Evolutionary conservation across 2,888 invertebrate genomes (phyloP), one percentile per base, ranked within the genome.

Genomic region (Pimpla rufipes): DNA sequence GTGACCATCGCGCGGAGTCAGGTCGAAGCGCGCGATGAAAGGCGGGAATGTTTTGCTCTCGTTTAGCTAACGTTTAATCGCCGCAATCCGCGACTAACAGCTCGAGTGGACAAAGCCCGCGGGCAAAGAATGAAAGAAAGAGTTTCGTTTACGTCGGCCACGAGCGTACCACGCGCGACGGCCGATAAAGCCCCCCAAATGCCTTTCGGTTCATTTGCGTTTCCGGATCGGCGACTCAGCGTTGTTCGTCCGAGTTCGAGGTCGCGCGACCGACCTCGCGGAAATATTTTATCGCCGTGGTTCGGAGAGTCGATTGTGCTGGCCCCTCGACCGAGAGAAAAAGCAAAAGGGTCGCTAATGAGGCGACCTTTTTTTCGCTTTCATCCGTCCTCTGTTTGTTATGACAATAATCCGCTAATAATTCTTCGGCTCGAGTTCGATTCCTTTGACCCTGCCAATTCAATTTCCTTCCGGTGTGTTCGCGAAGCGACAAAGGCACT

Each of bases 191-290:
- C 84, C 85, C 57, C 37, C n/a, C n/a, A n/a, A 86, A 85, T 85
- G 84, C 71, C 85, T 87, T 87, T 79, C 79, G 79, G 84, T 87
- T 88, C 86, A 86, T 88, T 89, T 87, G 81, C 84, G 55, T 59
- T 16, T 55, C 68, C 70, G 57, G 68, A 59, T 74, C 71, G 66
- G 35, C 45, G 40, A 11, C 68, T 68, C 57, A 50, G 52, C 57
- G 42, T 52, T 78, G 37, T 50, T 59, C 70, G 66, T 47, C 47
- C 68, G 64, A 23, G 57, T 11, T 37, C 18, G 10, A 79, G 21
- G 35, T 52, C 59, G 29, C 37, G 77, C 52, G 35, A 52, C 59
- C 70, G 52, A 66, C 57, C 75, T 67, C 64, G n/a, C 81, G 82
- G 82, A 83, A 85, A 86, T 85, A 85, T 85, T 74, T 79, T 81